Evolutionary conservation across 2,797 vertebrate species (phyloP).

Genomic region (Sandelia bainsii): DNA sequence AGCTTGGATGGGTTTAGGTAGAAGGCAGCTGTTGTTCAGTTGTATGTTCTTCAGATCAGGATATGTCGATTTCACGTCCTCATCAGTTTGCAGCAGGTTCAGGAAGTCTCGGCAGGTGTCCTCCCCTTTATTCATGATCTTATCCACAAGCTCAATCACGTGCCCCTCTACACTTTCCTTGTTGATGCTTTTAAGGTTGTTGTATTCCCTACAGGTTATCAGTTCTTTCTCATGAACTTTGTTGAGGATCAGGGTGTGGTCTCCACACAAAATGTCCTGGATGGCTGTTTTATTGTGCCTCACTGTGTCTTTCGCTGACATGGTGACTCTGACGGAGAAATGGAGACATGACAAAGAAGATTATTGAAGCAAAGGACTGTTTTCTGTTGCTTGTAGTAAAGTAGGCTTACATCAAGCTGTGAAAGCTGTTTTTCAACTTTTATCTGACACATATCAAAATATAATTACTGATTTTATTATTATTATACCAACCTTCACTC

Average conservation of each 20-base stretch:
- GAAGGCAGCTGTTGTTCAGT: accelerated
- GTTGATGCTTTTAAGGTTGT: constrained; percentile 54
- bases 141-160: constrained; percentile 70
- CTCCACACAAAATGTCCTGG: constrained; percentile 18
- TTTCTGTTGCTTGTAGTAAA: background rate
- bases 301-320: constrained; percentile 50
- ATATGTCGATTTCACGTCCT: constrained; percentile 29
- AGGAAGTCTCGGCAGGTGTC: constrained; percentile 52
- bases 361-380: background rate
- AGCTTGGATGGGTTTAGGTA: background rate
- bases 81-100: constrained; percentile 65
- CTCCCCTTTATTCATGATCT: constrained; percentile 73
- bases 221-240: constrained; percentile 31
- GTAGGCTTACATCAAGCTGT: background rate
- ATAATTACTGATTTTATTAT: no score
- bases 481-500: background rate
- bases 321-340: constrained; percentile 36
- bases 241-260: constrained; percentile 57
- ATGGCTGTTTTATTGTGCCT: constrained; percentile 60
- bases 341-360: background rate
- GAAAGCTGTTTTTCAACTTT: background rate
- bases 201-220: constrained; percentile 68
- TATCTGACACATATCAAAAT: background rate
- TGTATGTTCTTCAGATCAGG: constrained; percentile 25
- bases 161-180: constrained; percentile 35